Conservation (phyloP, 2,797 vertebrate species). For the Tragelaphus eurycerus region DNA sequence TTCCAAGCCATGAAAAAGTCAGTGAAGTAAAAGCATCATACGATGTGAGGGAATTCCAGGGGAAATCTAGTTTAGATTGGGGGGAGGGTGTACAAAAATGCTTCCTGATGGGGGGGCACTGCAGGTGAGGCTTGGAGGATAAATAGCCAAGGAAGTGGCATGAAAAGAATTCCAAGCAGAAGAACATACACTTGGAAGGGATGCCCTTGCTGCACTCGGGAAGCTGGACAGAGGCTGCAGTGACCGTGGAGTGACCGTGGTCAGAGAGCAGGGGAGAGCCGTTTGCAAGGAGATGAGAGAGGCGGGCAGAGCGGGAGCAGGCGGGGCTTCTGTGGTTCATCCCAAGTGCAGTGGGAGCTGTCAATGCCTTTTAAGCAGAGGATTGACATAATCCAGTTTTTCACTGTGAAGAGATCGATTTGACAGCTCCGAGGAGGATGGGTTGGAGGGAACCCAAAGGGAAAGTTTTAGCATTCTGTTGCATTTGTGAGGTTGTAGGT, state of each 20-base stretch:
- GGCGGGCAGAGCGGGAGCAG: not conserved
- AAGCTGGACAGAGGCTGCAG: not conserved
- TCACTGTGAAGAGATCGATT: not conserved
- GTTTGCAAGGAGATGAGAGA: not conserved
- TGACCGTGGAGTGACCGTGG: rapidly evolving
- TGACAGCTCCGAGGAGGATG: not conserved
- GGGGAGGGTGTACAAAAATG: not conserved
- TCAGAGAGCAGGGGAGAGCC: not conserved
- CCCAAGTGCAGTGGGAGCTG: not conserved
- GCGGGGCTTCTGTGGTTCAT: not conserved
- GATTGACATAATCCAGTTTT: not conserved
- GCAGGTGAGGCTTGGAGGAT: not conserved
- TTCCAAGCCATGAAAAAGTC: not conserved
- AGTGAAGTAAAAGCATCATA: not conserved
- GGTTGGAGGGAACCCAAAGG: not conserved
- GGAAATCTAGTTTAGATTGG: not conserved
- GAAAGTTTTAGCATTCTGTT: not conserved
- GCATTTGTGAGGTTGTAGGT: not conserved
- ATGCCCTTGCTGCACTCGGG: not conserved
- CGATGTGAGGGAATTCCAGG: not conserved
- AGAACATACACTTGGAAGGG: not conserved
- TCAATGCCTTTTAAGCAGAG: not conserved
- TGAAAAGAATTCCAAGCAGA: not conserved
- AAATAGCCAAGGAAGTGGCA: not conserved
- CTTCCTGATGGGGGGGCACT: not conserved